A percentile compares a stretch with the other conserved stretches of the same genome.
phyloP scores from a whole-genome alignment of 2,113 vertebrate genomes.

The Hylia prasina region DNA sequence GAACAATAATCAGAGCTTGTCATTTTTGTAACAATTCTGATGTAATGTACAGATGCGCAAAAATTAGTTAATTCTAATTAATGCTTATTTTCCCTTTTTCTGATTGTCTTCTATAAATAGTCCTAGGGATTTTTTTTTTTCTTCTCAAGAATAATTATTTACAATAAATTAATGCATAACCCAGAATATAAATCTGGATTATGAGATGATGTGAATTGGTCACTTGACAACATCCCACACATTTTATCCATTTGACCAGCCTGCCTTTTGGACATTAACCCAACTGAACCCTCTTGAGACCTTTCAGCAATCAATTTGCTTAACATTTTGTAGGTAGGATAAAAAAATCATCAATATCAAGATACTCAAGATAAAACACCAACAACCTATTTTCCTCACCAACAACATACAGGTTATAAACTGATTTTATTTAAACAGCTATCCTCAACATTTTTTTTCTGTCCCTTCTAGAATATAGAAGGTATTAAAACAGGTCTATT shows the following conservation, averaged over 20 bases:
- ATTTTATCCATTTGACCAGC: background rate
- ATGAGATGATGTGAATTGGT: background rate
- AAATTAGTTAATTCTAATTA: background rate
- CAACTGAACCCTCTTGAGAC: background rate
- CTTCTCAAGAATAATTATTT: background rate
- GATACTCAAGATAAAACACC: background rate
- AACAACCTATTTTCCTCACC: background rate
- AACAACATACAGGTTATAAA: background rate
- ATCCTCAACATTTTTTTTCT: background rate
- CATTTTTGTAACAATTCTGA: background rate
- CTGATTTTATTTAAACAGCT: background rate
- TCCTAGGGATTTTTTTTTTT: background rate
- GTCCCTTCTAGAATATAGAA: background rate
- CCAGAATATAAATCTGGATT: background rate
- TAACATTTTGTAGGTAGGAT: background rate
- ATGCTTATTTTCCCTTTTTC: background rate
- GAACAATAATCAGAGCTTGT: background rate
- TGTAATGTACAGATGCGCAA: background rate
- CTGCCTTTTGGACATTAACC: background rate
- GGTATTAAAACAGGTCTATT: background rate
- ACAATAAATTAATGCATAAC: background rate
- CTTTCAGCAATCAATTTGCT: background rate
- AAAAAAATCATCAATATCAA: background rate
- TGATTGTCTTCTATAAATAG: background rate
- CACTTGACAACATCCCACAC: background rate